These are phyloP conservation scores for Ceryle rudis DNA, from an alignment of 2,797 vertebrate genomes.

Conservation along the genomic window DNA sequence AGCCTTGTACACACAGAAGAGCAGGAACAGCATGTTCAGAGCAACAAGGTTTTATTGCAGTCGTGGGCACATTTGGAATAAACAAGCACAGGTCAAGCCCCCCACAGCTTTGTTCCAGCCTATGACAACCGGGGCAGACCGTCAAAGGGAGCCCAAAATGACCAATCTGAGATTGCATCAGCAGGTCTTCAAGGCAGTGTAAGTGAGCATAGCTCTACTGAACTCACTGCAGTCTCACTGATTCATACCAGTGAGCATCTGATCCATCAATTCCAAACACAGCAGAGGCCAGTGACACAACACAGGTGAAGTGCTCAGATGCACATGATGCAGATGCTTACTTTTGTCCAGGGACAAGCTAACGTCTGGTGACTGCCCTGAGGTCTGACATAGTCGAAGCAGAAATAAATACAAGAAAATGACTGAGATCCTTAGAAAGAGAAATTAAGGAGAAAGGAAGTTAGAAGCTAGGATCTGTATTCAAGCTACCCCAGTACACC, in stretches of 20 bases:
- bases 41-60: not conserved
- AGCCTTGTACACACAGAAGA: constrained; percentile 3
- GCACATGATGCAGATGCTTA: not conserved
- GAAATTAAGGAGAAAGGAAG: not conserved
- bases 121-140: not conserved
- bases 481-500: accelerated
- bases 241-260: accelerated
- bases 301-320: not conserved
- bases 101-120: not conserved
- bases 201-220: not conserved
- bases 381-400: not conserved
- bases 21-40: not conserved
- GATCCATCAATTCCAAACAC: not conserved
- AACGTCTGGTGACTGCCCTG: not conserved
- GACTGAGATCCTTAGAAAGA: not conserved
- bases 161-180: not conserved
- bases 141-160: not conserved
- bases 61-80: not conserved
- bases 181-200: not conserved
- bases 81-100: constrained; percentile 54
- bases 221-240: accelerated
- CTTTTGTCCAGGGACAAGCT: not conserved
- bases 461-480: not conserved
- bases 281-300: not conserved
- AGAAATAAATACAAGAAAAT: not conserved